These are phyloP conservation scores for Synergus umbraculus DNA, from an alignment of 2,888 invertebrate species.

Conservation along the genomic window DNA sequence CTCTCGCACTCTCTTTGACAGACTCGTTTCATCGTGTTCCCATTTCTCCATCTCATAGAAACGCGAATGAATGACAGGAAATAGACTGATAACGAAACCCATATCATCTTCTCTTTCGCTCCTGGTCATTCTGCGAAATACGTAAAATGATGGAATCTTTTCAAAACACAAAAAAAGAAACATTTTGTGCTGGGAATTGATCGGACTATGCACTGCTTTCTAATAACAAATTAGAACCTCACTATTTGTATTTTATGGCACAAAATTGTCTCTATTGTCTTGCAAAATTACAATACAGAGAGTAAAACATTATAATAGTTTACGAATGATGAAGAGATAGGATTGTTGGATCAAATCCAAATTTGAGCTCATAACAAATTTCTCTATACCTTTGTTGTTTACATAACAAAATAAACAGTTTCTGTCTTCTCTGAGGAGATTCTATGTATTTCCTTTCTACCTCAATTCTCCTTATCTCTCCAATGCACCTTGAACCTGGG, in stretches of 20 bases:
- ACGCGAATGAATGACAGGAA: slow-evolving; percentile 34
- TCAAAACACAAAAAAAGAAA: not conserved
- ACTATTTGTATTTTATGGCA: too few relatives aligned
- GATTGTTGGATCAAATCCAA: too few relatives aligned
- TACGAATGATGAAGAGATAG: too few relatives aligned
- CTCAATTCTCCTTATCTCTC: not conserved
- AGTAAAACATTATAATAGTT: too few relatives aligned
- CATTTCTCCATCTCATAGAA: slow-evolving; percentile 46
- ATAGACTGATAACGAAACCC: slow-evolving; percentile 37
- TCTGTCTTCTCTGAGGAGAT: not conserved
- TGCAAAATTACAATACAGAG: too few relatives aligned
- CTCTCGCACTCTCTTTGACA: slow-evolving; percentile 32
- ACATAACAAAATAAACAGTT: not conserved
- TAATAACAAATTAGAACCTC: not conserved
- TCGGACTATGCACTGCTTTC: not conserved
- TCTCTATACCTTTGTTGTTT: not conserved
- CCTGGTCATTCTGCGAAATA: slow-evolving; percentile 33
- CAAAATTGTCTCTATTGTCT: too few relatives aligned
- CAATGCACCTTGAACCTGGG: slow-evolving; percentile 1
- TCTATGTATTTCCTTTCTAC: not conserved
- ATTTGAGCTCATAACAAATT: not conserved
- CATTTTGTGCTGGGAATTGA: not conserved
- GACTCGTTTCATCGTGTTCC: slow-evolving; percentile 48
- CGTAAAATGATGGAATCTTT: slow-evolving; percentile 20
- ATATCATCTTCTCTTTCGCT: slow-evolving; percentile 27